Evolutionary conservation across 2,113 vertebrate genomes (phyloP).

Genomic region (Carollia perspicillata): DNA sequence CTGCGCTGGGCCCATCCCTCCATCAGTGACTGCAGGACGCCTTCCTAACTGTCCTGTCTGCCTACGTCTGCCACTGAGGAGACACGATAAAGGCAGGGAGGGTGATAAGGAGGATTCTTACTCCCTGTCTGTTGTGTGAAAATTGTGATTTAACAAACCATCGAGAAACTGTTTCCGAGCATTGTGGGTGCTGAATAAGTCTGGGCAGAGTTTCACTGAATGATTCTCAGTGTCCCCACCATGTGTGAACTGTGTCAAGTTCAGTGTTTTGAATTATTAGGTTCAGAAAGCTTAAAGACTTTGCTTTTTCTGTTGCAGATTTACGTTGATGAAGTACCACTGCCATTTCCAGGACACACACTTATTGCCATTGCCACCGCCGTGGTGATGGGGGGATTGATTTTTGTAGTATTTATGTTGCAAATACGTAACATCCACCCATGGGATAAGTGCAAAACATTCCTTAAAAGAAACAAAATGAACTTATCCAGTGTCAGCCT

Average conservation of each 20-base stretch:
- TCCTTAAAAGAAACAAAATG: not conserved
- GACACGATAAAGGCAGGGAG: not conserved
- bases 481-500: accelerated
- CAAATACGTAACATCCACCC: slow-evolving; percentile 48
- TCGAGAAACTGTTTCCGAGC: not conserved
- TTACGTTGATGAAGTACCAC: slow-evolving; percentile 58
- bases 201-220: not conserved
- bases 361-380: slow-evolving; percentile 53
- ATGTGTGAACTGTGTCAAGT: not conserved
- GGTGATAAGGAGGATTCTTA: not conserved
- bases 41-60: not conserved
- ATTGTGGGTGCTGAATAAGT: not conserved
- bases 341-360: slow-evolving; percentile 58
- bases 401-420: slow-evolving; percentile 58
- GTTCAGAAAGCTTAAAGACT: not conserved
- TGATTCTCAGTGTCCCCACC: not conserved
- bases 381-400: slow-evolving; percentile 36
- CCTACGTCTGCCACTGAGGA: not conserved
- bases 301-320: slow-evolving; percentile 63
- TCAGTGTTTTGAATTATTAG: not conserved
- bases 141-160: not conserved
- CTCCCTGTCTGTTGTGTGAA: not conserved
- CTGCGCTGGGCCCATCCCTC: not conserved
- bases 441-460: not conserved
- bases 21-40: accelerated